phyloP scores from a whole-genome alignment of 2,797 vertebrate species.

The Xiphophorus birchmanni region DNA sequence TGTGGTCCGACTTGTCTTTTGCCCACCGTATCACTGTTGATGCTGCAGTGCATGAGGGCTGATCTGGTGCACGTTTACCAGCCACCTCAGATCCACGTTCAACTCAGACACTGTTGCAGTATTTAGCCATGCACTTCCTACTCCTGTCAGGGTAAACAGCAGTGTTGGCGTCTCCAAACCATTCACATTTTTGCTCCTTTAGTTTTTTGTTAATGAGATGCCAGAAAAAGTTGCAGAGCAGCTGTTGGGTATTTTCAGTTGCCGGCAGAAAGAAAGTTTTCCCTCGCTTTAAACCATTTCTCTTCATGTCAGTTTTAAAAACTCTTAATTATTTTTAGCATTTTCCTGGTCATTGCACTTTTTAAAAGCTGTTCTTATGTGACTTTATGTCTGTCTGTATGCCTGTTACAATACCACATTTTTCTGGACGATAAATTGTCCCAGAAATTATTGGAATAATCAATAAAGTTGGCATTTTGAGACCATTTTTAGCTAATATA shows the following conservation, averaged over 20 bases:
- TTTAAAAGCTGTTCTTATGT: too few species aligned
- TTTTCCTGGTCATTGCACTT: too few species aligned
- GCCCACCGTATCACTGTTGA: conserved; percentile 57
- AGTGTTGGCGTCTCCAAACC: background rate
- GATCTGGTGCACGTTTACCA: conserved; percentile 39
- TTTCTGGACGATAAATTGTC: too few species aligned
- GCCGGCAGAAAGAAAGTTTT: background rate
- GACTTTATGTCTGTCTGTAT: too few species aligned
- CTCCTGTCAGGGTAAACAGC: background rate
- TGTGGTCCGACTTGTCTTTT: conserved; percentile 63
- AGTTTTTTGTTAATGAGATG: background rate
- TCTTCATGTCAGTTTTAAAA: background rate
- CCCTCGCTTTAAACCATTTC: background rate
- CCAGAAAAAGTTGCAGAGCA: background rate
- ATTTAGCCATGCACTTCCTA: background rate
- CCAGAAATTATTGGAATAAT: too few species aligned
- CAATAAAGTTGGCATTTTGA: too few species aligned
- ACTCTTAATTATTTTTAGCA: too few species aligned
- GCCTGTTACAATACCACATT: too few species aligned
- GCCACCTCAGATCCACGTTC: conserved; percentile 31
- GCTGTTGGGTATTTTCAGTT: background rate
- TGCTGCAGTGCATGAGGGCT: conserved; percentile 46
- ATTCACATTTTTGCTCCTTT: background rate
- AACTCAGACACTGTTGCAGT: conserved; percentile 12
- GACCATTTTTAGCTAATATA: too few species aligned